Evolutionary conservation across 2,888 invertebrate genomes (phyloP), one percentile per base, ranked within the genome.

Genomic region (Ctena decussata): DNA sequence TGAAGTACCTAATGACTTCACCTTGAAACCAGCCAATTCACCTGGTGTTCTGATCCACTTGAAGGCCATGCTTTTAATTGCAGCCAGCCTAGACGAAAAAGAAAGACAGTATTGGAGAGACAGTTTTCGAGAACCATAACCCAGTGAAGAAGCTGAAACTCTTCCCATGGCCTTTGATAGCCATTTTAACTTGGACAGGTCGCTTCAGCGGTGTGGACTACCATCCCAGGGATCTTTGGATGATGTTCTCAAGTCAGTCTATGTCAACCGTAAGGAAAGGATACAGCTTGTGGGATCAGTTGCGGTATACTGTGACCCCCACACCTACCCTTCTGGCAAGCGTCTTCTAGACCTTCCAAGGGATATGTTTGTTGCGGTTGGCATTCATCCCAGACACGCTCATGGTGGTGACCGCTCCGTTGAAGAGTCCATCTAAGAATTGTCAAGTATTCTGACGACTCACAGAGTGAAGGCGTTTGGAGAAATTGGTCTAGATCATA

Each of bases 401-500:
- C 49, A 60, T 8, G 15, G 15, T 1, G 39, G 65, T 0, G 8
- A 44, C 8, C 32, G 18, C 0, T 49, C 11, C 32, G 70, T 18
- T 37, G 69, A 21, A 70, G 15, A 18, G 3, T 75, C 11, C 32
- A 46, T 8, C 11, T 15, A 3, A 12, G 0, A n/a, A 32, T 12
- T 30, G 73, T 18, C n/a, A 15, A 21, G 39, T 53, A 24, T 39
- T 79, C 0, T 76, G 0, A 12, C 24, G 12, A 1, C 57, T 18
- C 71, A 41, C 1, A 37, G 72, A 11, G 81, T 85, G 0, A 37
- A 6, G 0, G 81, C 71, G 1, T 24, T 85, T 21, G 82, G 81
- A 0, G 82, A 85, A 27, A 27, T 78, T 0, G 85, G 82, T 0
- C 12, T 82, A 0, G 81, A 85, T 32, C 53, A 77, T 27, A 72